Percentiles rank a stretch among this genome's conserved stretches.
These are phyloP conservation scores for honey bee (Apis mellifera) DNA, from an alignment of 1,140 invertebrate genomes.

Conservation along the genomic window DNA sequence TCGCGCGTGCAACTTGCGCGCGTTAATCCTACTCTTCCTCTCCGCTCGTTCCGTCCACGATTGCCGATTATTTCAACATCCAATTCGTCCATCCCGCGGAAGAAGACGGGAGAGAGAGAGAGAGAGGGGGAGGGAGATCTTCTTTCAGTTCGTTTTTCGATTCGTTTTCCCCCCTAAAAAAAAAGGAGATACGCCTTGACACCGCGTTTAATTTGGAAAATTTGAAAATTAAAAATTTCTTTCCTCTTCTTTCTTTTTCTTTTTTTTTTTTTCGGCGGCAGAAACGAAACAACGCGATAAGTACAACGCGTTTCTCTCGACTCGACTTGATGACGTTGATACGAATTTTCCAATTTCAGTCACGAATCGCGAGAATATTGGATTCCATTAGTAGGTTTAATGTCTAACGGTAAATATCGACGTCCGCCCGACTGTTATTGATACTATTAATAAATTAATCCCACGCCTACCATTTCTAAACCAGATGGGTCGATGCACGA, in stretches of 20 bases:
- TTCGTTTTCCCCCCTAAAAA: too few relatives aligned
- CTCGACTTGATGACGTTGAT: background rate
- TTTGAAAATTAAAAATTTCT: background rate
- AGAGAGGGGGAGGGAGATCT: background rate
- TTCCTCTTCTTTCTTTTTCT: too few relatives aligned
- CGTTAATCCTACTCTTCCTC: constrained; percentile 36
- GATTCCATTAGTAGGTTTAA: constrained; percentile 33
- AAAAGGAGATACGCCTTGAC: too few relatives aligned
- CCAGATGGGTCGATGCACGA: background rate
- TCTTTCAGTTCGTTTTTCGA: background rate
- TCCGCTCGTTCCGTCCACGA: background rate
- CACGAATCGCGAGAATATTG: constrained; percentile 12
- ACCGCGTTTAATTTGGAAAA: too few relatives aligned
- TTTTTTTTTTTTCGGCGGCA: too few relatives aligned
- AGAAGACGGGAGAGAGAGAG: background rate
- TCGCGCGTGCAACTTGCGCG: constrained; percentile 22
- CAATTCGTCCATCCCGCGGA: constrained; percentile 10
- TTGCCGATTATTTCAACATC: constrained; percentile 7
- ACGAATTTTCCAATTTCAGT: constrained; percentile 30
- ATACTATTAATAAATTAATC: constrained; percentile 40
- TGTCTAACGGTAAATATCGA: constrained; percentile 8
- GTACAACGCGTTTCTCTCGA: background rate
- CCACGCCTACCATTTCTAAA: background rate
- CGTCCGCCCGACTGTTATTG: background rate
- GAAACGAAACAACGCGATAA: constrained; percentile 1